Percentiles rank a stretch among this genome's conserved stretches.
Evolutionary conservation across 2,888 invertebrate species (phyloP).

Genomic region (Zelleria hepariella): DNA sequence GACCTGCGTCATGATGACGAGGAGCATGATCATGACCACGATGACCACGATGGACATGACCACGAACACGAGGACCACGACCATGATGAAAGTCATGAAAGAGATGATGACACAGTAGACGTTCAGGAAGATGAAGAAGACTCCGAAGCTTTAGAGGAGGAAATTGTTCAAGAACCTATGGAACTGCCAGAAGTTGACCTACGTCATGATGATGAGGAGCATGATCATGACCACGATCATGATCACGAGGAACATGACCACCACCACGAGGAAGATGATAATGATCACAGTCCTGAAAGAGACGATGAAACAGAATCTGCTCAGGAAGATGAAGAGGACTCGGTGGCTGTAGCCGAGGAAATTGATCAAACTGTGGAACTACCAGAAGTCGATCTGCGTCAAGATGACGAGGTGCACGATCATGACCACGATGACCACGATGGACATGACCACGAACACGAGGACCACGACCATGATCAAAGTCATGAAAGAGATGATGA

Average conservation of each 20-base stretch:
- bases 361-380: not conserved
- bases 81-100: not conserved
- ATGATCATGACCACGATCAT: constrained; percentile 3
- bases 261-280: too few relatives aligned
- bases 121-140: not conserved
- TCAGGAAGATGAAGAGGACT: constrained; percentile 8
- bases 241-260: not conserved
- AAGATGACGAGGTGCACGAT: constrained; percentile 1
- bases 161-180: too few relatives aligned
- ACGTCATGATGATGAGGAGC: constrained; percentile 4
- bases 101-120: not conserved
- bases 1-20: not conserved
- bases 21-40: not conserved
- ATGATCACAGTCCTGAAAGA: too few relatives aligned
- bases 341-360: constrained; percentile 1
- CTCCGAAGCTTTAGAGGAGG: too few relatives aligned
- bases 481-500: not conserved
- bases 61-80: constrained; percentile 2
- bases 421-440: not conserved
- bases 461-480: not conserved
- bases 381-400: not conserved
- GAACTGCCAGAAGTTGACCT: not conserved
- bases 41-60: constrained; percentile 1
- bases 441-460: not conserved
- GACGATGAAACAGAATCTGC: constrained; percentile 4